phyloP scores from a whole-genome alignment of 2,797 vertebrate genomes.

The Argya squamiceps region DNA sequence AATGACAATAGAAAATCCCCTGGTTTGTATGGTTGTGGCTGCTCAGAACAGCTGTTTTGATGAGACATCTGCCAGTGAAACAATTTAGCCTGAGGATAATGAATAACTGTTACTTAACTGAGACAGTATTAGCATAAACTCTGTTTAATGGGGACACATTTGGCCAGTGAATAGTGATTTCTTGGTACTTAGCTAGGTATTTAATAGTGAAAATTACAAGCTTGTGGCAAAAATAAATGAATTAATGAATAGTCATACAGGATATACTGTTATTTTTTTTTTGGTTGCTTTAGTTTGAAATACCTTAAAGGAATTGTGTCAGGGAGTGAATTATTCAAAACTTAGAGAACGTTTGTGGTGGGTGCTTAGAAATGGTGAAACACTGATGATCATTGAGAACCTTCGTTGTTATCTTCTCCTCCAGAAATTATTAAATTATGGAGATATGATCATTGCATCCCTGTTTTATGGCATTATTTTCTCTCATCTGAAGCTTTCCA shows the following conservation, averaged over 20 bases:
- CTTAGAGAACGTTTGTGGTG: neutral
- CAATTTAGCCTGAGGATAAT: conserved; percentile 54
- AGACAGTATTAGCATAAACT: conserved; percentile 46
- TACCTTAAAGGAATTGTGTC: neutral
- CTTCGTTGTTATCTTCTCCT: neutral
- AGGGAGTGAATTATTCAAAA: neutral
- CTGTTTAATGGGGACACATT: conserved; percentile 25
- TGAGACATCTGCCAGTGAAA: conserved; percentile 61
- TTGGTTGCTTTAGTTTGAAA: neutral
- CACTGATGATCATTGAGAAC: neutral
- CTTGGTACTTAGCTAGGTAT: conserved; percentile 23
- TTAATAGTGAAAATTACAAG: conserved; percentile 32
- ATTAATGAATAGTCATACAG: neutral
- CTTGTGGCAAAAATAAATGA: conserved; percentile 21
- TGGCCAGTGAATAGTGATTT: conserved; percentile 26
- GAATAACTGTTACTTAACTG: conserved; percentile 62
- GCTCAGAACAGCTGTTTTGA: conserved; percentile 54
- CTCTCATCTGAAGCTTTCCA: neutral
- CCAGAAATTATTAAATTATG: neutral
- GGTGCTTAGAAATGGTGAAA: neutral
- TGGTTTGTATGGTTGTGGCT: neutral
- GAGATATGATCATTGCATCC: neutral
- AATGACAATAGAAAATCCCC: conserved; percentile 38
- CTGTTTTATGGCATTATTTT: neutral
- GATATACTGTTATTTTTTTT: neutral